A percentile compares a stretch with the other conserved stretches of the same genome.
These are phyloP conservation scores for Orcinus orca DNA, from an alignment of 2,113 vertebrate genomes.

Conservation along the genomic window DNA sequence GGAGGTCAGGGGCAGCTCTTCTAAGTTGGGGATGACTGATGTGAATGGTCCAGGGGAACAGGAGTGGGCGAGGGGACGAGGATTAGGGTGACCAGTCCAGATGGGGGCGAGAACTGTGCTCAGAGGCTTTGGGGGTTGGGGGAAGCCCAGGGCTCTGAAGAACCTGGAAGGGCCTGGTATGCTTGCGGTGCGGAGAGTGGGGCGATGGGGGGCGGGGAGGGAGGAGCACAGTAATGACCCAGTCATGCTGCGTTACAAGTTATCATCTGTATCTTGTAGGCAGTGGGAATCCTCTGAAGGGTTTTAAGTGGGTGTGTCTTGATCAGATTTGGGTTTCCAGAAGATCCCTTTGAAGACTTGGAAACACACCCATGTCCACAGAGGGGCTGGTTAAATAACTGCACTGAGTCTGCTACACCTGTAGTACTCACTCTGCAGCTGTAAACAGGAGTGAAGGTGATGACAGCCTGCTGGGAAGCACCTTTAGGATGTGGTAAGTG, in stretches of 20 bases:
- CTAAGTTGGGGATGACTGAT: too few relatives aligned
- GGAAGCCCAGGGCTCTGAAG: background rate
- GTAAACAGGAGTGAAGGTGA: background rate
- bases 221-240: background rate
- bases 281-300: background rate
- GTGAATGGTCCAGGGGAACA: rapidly evolving
- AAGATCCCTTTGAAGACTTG: background rate
- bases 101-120: background rate
- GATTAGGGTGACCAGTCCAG: background rate
- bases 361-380: background rate
- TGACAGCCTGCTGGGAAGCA: background rate
- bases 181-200: background rate
- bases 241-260: background rate
- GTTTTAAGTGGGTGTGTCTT: background rate
- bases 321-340: background rate
- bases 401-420: too few relatives aligned
- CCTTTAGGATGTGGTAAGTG: background rate
- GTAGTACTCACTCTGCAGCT: background rate
- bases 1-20: background rate
- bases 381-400: background rate
- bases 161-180: background rate
- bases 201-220: too few relatives aligned
- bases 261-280: background rate
- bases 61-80: background rate
- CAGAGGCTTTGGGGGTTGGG: background rate